These are phyloP conservation scores for Argyresthia goedartella DNA, from an alignment of 2,888 invertebrate species.

Conservation along the genomic window DNA sequence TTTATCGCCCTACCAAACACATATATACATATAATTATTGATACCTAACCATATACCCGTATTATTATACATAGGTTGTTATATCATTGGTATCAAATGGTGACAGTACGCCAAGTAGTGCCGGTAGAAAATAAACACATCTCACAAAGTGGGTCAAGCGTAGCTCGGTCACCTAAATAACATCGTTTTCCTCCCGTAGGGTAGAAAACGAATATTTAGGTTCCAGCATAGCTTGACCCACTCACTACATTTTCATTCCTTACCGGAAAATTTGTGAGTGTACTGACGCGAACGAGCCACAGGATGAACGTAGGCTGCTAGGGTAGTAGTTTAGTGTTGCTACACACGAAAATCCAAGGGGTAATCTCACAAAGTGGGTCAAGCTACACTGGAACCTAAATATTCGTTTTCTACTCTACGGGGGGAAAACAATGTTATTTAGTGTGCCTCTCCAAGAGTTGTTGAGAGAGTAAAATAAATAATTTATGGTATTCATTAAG, in stretches of 20 bases:
- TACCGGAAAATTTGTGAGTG: too few species aligned
- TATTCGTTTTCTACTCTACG: neutral
- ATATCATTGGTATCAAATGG: too few species aligned
- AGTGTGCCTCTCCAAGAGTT: too few species aligned
- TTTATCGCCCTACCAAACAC: too few species aligned
- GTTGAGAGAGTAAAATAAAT: too few species aligned
- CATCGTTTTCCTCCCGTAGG: constrained; percentile 1
- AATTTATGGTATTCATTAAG: too few species aligned
- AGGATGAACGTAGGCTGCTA: too few species aligned
- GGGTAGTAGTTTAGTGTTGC: neutral
- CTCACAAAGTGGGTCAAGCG: neutral
- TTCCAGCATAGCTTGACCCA: constrained; percentile 1
- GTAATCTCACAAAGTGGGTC: neutral
- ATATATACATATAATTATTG: too few species aligned
- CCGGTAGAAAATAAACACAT: constrained; percentile 1
- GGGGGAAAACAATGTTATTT: neutral
- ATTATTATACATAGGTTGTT: too few species aligned
- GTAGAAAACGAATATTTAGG: constrained; percentile 1
- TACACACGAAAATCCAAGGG: neutral
- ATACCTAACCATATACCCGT: too few species aligned
- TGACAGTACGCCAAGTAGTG: constrained; percentile 1
- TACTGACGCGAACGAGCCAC: too few species aligned
- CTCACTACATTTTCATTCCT: neutral
- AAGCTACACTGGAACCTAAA: neutral
- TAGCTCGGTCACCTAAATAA: constrained; percentile 1